Evolutionary conservation across 2,113 vertebrate genomes (phyloP), one percentile per base, ranked within the genome.

Genomic region (Peromyscus leucopus): DNA sequence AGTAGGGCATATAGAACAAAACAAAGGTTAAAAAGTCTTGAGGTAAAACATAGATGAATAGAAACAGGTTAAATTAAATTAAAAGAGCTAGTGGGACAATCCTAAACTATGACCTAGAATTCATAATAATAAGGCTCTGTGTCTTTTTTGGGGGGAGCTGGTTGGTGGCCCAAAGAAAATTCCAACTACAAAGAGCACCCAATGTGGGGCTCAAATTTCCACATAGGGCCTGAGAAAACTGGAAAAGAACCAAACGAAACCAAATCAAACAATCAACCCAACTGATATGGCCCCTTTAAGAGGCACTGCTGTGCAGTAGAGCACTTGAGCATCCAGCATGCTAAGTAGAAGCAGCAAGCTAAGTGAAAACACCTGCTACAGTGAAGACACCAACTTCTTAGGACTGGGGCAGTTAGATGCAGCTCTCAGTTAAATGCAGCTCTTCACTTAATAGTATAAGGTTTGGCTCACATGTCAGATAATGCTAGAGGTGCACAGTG

Each of bases 231-330:
- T n/a, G 36, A n/a, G 33, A 71, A n/a, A 71, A 19, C 69, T 71
- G 33, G 17, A 55, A 55, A 55, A 55, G 11, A n/a, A n/a, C 36
- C n/a, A 72, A 72, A 71, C 33, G 16, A 71, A 71, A 71, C 33
- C 33, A 71, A 71, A 71, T 0, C 36, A n/a, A 71, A 71, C 46
- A 48, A 71, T 51, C 55, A 63, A 7, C 61, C 61, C 69, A 71
- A n/a, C 69, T n/a, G 17, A 72, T n/a, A n/a, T 0, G 0, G 36
- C 2, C n/a, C 69, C 69, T n/a, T 72, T 19, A 72, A n/a, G 69
- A 72, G 17, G 69, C 6, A n/a, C 36, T n/a, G 36, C 36, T 72
- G 3, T 8, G 33, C 69, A 72, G 16, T 16, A n/a, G 69, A 72
- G 36, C 69, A 72, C 17, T 8, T 72, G 69, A 72, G 16, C 69